phyloP scores from a whole-genome alignment of 2,888 invertebrate species.

The Himalopsyche anomala region DNA sequence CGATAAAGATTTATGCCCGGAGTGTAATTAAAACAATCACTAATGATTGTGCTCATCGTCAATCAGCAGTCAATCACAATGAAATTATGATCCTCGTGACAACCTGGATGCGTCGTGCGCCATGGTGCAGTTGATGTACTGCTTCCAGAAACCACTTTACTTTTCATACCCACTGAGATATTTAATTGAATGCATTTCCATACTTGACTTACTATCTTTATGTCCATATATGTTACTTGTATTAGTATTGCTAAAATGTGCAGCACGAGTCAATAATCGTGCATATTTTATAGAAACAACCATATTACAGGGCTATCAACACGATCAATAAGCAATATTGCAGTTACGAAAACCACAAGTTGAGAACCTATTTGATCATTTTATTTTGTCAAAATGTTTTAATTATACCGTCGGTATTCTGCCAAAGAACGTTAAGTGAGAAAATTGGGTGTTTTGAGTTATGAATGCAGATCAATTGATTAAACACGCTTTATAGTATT shows the following conservation, averaged over 20 bases:
- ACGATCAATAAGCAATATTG: too few relatives aligned
- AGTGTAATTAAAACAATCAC: background rate
- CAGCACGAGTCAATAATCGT: slow-evolving; percentile 10
- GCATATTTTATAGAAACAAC: too few relatives aligned
- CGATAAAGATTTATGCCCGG: background rate
- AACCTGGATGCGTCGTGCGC: background rate
- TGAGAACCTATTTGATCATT: too few relatives aligned
- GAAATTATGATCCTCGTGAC: slow-evolving; percentile 24
- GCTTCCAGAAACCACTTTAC: slow-evolving; percentile 7
- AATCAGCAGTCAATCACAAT: background rate
- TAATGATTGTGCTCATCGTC: slow-evolving; percentile 9
- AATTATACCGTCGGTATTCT: too few relatives aligned
- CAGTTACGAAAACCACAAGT: too few relatives aligned
- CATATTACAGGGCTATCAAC: too few relatives aligned
- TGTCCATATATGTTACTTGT: slow-evolving; percentile 45
- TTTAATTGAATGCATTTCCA: slow-evolving; percentile 57
- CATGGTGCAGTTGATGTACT: background rate
- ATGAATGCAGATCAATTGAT: too few relatives aligned
- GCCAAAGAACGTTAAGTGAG: too few relatives aligned
- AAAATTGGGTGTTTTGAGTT: too few relatives aligned
- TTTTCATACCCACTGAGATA: background rate
- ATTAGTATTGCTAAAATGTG: background rate
- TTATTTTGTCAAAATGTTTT: too few relatives aligned
- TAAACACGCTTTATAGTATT: too few relatives aligned
- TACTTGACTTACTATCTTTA: slow-evolving; percentile 47